Evolutionary conservation across 2,888 invertebrate species (phyloP).

Genomic region (Sialis lutaria): DNA sequence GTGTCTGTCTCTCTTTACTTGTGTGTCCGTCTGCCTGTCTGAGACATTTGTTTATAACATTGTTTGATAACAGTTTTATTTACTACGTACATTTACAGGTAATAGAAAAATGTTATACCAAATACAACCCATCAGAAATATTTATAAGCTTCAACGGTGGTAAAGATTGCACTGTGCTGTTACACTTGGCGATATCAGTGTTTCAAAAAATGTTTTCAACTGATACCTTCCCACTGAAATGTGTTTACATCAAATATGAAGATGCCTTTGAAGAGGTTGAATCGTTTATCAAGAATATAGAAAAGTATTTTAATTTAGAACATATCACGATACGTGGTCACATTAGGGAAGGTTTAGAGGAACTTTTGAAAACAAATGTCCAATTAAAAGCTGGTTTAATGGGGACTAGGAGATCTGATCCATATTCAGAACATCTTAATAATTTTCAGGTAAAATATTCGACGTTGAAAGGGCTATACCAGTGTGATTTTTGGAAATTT

Average conservation of each 20-base stretch:
- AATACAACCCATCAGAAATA: slow-evolving; percentile 53
- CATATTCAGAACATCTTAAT: slow-evolving; percentile 48
- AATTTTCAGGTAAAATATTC: slow-evolving; percentile 58
- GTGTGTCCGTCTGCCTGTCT: too few species aligned
- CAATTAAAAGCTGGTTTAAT: slow-evolving; percentile 71
- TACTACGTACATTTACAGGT: slow-evolving; percentile 27
- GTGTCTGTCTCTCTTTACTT: too few species aligned
- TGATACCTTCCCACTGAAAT: slow-evolving; percentile 28
- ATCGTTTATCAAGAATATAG: slow-evolving; percentile 57
- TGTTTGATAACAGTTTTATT: too few species aligned
- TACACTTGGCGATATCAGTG: slow-evolving; percentile 48
- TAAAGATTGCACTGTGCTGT: slow-evolving; percentile 89
- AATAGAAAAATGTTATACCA: slow-evolving; percentile 38
- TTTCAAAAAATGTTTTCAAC: slow-evolving; percentile 20
- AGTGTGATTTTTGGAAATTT: too few species aligned
- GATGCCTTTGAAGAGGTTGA: slow-evolving; percentile 78
- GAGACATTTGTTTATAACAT: too few species aligned
- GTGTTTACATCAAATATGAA: slow-evolving; percentile 64
- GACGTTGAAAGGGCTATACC: too few species aligned
- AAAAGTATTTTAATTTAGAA: slow-evolving; percentile 53
- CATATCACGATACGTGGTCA: slow-evolving; percentile 48
- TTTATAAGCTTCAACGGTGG: slow-evolving; percentile 96
- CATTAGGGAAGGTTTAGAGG: slow-evolving; percentile 52
- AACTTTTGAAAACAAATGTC: slow-evolving; percentile 36
- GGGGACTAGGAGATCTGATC: slow-evolving; percentile 84